A percentile compares a stretch with the other conserved stretches of the same genome.
Conservation (phyloP, 2,113 vertebrate genomes). For the Sturnus vulgaris region DNA sequence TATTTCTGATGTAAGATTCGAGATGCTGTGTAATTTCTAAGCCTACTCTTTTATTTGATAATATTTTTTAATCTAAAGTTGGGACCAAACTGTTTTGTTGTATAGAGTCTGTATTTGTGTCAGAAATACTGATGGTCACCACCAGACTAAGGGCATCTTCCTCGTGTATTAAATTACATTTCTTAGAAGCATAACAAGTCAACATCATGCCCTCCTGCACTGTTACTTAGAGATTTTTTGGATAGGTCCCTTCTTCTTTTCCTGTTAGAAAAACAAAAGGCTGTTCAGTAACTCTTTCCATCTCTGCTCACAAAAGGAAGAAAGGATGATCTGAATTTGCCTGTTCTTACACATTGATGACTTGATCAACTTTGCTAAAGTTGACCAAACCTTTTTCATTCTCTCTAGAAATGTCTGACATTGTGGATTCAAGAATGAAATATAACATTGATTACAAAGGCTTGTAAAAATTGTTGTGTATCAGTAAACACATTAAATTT, state of each 20-base stretch:
- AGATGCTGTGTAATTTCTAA: slow-evolving; percentile 42
- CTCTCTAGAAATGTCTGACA: neutral
- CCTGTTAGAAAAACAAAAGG: neutral
- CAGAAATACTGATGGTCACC: slow-evolving; percentile 54
- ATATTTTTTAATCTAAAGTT: slow-evolving; percentile 34
- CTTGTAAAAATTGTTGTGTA: neutral
- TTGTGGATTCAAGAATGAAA: neutral
- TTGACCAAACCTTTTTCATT: neutral
- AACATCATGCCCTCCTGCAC: slow-evolving; percentile 4
- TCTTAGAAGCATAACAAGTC: slow-evolving; percentile 18
- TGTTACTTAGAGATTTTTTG: slow-evolving; percentile 20
- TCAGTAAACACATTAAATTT: neutral
- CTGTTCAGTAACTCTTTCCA: neutral
- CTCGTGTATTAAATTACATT: slow-evolving; percentile 51
- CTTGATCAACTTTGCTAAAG: neutral
- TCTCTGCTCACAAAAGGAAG: neutral
- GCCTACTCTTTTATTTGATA: slow-evolving; percentile 52
- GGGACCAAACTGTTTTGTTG: slow-evolving; percentile 20
- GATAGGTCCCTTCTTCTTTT: slow-evolving; percentile 11
- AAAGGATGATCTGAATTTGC: neutral
- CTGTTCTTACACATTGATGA: neutral
- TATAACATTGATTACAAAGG: neutral
- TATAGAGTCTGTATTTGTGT: slow-evolving; percentile 23
- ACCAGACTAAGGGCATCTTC: slow-evolving; percentile 34
- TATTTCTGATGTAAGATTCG: slow-evolving; percentile 59